These are phyloP conservation scores for Lordiphosa andalusiaca DNA, from an alignment of 2,888 invertebrate species.

Conservation along the genomic window DNA sequence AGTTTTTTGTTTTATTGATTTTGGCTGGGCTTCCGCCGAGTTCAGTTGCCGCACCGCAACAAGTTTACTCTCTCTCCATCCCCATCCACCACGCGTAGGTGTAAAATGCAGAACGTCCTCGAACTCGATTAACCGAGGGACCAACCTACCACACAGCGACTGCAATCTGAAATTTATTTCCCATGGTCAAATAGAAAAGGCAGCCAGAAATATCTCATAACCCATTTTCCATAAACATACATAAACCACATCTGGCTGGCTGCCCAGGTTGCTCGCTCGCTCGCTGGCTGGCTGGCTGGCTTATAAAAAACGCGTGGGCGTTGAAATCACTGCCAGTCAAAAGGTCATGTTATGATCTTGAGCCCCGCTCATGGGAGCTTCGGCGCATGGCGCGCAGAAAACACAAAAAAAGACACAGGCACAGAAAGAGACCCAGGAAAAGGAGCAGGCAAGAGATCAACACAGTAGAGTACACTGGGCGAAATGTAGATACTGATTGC, in stretches of 20 bases:
- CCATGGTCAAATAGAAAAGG: conserved; percentile 76
- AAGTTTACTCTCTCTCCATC: conserved; percentile 21
- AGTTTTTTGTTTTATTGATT: conserved; percentile 38
- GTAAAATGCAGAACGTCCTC: conserved; percentile 64
- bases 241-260: conserved; percentile 62
- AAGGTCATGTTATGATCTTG: conserved; percentile 77
- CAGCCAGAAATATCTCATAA: conserved; percentile 74
- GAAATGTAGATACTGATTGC: not conserved
- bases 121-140: conserved; percentile 64
- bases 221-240: conserved; percentile 75
- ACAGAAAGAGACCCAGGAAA: conserved; percentile 25
- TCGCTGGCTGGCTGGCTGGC: not conserved
- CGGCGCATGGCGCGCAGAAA: conserved; percentile 20
- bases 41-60: conserved; percentile 34
- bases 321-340: conserved; percentile 78
- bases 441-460: conserved; percentile 31
- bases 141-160: conserved; percentile 38
- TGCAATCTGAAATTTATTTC: conserved; percentile 62
- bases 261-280: conserved; percentile 21
- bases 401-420: conserved; percentile 27
- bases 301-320: conserved; percentile 70
- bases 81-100: conserved; percentile 49
- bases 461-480: conserved; percentile 12
- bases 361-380: conserved; percentile 67
- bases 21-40: conserved; percentile 9